Evolutionary conservation across 2,797 vertebrate species (phyloP).

Genomic region (Calcarius lapponicus): DNA sequence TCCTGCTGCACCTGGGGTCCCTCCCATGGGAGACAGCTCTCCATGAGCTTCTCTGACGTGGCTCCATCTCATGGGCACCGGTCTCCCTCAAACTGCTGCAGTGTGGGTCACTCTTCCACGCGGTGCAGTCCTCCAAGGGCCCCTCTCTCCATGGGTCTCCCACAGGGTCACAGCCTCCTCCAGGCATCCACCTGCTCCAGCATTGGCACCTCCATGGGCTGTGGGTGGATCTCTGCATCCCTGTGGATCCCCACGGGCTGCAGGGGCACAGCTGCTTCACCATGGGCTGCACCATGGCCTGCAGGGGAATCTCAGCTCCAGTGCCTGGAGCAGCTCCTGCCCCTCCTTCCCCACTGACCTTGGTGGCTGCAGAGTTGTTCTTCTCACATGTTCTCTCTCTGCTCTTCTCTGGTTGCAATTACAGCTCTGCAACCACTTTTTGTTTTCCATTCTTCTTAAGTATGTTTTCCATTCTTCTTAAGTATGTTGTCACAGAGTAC

Average conservation of each 20-base stretch:
- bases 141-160: background rate
- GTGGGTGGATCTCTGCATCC: background rate
- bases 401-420: background rate
- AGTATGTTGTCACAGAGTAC: background rate
- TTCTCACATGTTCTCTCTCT: background rate
- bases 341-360: background rate
- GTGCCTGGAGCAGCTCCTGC: too few species aligned
- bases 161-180: background rate
- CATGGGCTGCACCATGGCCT: rapidly evolving
- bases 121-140: background rate
- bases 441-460: background rate
- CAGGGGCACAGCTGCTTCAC: background rate
- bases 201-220: background rate
- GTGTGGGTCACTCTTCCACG: rapidly evolving
- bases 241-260: background rate
- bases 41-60: rapidly evolving
- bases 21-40: background rate
- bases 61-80: background rate
- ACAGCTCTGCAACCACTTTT: rapidly evolving
- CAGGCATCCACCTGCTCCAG: background rate
- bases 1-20: background rate
- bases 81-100: background rate
- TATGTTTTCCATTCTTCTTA: background rate
- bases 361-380: background rate
- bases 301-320: rapidly evolving